Base-by-base conservation (phyloP, 2,113 vertebrate genomes). In the Barbus barbus region DNA sequence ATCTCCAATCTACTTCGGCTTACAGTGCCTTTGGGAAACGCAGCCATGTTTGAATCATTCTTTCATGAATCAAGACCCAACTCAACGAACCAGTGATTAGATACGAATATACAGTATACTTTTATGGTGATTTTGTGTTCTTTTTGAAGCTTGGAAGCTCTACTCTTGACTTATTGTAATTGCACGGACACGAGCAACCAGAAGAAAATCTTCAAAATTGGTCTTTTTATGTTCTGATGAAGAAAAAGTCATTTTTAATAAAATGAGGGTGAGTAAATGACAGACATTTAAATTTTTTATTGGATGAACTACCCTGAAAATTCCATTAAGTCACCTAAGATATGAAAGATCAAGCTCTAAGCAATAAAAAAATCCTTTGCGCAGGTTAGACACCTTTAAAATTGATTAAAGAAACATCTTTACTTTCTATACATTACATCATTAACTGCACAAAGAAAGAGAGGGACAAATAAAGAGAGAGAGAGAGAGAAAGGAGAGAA, bases 381-480 rank as follows among this genome's bases (percentile, higher is more conserved):
- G 38, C 41, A 16, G 71, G 72, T 48, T 26, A 48, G 41, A 74
- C 72, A 74, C 24, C 72, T 28, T 48, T 48, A 48, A 74, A 73
- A 48, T 28, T 48, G 13, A 74, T 74, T 71, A 72, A 6, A 41
- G 20, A 74, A 28, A 18, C 12, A 74, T 74, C 14, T 4, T 24
- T 48, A 7, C 11, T 53, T 53, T 53, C 16, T 53, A 18, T 51
- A 6, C 48, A 18, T 18, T 18, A 51, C 16, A 5, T 18, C 16
- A 51, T 51, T 51, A 41, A 71, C 8, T 5, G 38, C 8, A 71
- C 9, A 71, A n/a, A 71, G 33, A 22, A 38, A 4, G 3, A 33
- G 33, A 71, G 22, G 36, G n/a, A n/a, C n/a, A n/a, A n/a, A n/a
- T n/a, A n/a, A n/a, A n/a, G n/a, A n/a, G n/a, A n/a, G n/a, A n/a